Conservation (phyloP, 1,140 invertebrate genomes). For the Philotrypesis tridentata region DNA sequence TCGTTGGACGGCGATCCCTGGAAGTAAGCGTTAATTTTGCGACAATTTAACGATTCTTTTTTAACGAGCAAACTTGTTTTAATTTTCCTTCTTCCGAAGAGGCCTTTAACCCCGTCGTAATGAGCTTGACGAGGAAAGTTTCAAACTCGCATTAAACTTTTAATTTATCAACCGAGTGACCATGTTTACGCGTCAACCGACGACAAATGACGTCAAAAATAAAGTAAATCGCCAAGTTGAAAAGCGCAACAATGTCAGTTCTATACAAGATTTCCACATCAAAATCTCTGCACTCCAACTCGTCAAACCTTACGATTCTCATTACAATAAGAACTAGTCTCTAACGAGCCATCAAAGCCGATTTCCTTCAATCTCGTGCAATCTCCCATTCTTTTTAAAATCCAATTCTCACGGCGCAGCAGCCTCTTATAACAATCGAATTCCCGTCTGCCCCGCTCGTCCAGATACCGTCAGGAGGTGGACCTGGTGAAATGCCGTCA, state of each 20-base stretch:
- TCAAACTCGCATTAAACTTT: constrained; percentile 5
- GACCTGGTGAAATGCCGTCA: constrained; percentile 61
- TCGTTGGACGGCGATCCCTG: constrained; percentile 72
- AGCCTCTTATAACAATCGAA: neutral
- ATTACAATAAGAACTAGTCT: too few relatives aligned
- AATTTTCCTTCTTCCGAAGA: neutral
- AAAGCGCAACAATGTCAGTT: neutral
- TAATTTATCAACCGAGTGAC: neutral
- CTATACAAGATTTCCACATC: too few relatives aligned
- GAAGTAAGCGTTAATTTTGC: constrained; percentile 58
- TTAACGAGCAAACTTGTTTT: constrained; percentile 20
- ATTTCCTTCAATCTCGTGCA: too few relatives aligned
- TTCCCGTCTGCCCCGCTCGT: neutral
- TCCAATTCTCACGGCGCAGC: neutral
- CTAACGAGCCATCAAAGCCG: too few relatives aligned
- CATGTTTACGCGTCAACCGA: neutral
- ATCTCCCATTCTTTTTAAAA: too few relatives aligned
- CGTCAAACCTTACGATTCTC: too few relatives aligned
- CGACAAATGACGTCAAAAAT: neutral
- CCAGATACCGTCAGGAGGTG: constrained; percentile 43
- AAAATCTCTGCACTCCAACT: too few relatives aligned
- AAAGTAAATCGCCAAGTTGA: neutral
- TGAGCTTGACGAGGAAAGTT: constrained; percentile 2
- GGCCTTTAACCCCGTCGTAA: neutral
- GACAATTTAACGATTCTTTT: neutral